These are phyloP conservation scores for Idaea dimidiata DNA, from an alignment of 2,888 invertebrate species.

Conservation along the genomic window DNA sequence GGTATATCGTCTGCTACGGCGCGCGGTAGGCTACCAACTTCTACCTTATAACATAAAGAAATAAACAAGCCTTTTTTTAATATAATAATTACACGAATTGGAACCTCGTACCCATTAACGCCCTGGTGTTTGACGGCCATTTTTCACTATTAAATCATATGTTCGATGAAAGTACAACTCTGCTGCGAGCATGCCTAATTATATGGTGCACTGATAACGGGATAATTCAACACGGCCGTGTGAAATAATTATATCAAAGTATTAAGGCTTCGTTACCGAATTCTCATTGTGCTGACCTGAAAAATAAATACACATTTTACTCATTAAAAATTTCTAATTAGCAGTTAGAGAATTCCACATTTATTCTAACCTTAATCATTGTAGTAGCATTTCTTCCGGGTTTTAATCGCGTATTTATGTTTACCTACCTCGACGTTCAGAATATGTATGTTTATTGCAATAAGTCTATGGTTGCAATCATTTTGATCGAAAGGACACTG, in stretches of 20 bases:
- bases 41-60: slow-evolving; percentile 37
- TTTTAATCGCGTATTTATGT: too few relatives aligned
- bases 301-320: slow-evolving; percentile 26
- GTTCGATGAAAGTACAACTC: slow-evolving; percentile 44
- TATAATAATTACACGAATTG: slow-evolving; percentile 59
- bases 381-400: not conserved
- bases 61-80: slow-evolving; percentile 53
- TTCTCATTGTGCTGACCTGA: slow-evolving; percentile 8
- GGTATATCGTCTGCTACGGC: slow-evolving; percentile 5
- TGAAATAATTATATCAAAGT: slow-evolving; percentile 20
- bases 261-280: slow-evolving; percentile 15
- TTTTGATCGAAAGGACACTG: too few relatives aligned
- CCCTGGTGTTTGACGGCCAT: slow-evolving; percentile 49
- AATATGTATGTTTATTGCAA: too few relatives aligned
- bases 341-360: not conserved
- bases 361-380: not conserved
- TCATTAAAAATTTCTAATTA: not conserved
- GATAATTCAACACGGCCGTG: slow-evolving; percentile 36
- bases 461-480: too few relatives aligned
- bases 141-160: slow-evolving; percentile 64
- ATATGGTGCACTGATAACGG: slow-evolving; percentile 56
- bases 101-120: slow-evolving; percentile 51
- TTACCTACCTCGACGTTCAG: too few relatives aligned
- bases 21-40: slow-evolving; percentile 36
- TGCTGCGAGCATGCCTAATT: slow-evolving; percentile 53